Evolutionary conservation across 2,113 vertebrate species (phyloP).

Genomic region (Crotalus horridus): DNA sequence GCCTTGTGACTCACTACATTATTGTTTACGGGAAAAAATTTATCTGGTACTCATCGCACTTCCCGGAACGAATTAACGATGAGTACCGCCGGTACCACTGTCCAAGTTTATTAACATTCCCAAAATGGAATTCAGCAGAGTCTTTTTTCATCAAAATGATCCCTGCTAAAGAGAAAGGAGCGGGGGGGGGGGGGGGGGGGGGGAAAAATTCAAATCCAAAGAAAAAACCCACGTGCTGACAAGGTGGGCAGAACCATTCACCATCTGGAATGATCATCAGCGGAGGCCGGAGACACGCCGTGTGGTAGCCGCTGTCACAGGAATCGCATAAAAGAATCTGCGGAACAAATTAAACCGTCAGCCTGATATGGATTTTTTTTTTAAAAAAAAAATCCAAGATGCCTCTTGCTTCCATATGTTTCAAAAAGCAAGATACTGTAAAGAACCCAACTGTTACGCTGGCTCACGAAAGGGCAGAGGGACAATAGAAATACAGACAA

Average conservation of each 20-base stretch:
- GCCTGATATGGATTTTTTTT: background rate
- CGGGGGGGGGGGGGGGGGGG: no score
- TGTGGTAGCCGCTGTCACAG: slow-evolving; percentile 94
- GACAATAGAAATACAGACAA: background rate
- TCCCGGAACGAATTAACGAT: no score
- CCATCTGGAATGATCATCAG: slow-evolving; percentile 97
- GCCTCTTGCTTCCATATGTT: accelerated
- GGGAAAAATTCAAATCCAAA: background rate
- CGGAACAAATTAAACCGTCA: slow-evolving; percentile 29
- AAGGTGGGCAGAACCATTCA: slow-evolving; percentile 98
- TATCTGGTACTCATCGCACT: no score
- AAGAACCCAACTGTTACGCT: background rate
- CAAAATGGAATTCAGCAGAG: background rate
- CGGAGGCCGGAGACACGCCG: slow-evolving; percentile 92
- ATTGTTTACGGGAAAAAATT: no score
- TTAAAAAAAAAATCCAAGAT: background rate
- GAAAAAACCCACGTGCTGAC: slow-evolving; percentile 84
- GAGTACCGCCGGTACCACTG: no score
- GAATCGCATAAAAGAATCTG: slow-evolving; percentile 95
- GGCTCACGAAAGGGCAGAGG: no score
- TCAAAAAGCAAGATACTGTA: background rate
- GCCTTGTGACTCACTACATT: no score
- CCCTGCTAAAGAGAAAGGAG: background rate
- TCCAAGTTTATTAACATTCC: background rate
- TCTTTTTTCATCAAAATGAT: background rate